Percentiles rank a stretch among this genome's conserved stretches.
Evolutionary conservation across 2,113 vertebrate genomes (phyloP).

Genomic region (Otis tarda): DNA sequence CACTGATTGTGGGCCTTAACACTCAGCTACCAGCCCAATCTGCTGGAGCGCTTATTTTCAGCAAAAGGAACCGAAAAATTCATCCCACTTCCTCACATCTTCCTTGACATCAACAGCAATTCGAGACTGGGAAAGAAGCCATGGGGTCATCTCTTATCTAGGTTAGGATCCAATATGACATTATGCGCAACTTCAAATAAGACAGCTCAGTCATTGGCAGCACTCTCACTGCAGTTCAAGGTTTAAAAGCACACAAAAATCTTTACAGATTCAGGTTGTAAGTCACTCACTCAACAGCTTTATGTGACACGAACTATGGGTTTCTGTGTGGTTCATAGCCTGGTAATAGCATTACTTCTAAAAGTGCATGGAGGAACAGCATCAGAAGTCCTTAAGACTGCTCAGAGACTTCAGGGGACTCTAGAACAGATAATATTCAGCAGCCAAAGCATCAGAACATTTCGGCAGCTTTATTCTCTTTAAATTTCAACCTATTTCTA

Average conservation of each 20-base stretch:
- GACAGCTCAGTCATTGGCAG: neutral
- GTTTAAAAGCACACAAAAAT: neutral
- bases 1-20: neutral
- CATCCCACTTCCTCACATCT: neutral
- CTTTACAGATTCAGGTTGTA: neutral
- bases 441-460: neutral
- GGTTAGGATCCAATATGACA: neutral
- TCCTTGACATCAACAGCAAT: neutral
- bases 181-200: neutral
- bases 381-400: neutral
- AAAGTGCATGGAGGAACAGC: neutral
- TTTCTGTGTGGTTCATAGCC: neutral
- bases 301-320: neutral
- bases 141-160: neutral
- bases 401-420: neutral
- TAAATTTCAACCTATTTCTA: slow-evolving; percentile 11
- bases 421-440: neutral
- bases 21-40: neutral
- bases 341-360: neutral
- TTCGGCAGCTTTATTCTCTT: slow-evolving; percentile 16
- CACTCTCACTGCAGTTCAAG: neutral
- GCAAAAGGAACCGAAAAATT: neutral
- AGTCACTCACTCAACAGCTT: neutral
- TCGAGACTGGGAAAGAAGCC: neutral
- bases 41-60: neutral